A percentile compares a stretch with the other conserved stretches of the same genome.
phyloP scores from a whole-genome alignment of 2,888 invertebrate genomes.

The Callyntrura sp. region DNA sequence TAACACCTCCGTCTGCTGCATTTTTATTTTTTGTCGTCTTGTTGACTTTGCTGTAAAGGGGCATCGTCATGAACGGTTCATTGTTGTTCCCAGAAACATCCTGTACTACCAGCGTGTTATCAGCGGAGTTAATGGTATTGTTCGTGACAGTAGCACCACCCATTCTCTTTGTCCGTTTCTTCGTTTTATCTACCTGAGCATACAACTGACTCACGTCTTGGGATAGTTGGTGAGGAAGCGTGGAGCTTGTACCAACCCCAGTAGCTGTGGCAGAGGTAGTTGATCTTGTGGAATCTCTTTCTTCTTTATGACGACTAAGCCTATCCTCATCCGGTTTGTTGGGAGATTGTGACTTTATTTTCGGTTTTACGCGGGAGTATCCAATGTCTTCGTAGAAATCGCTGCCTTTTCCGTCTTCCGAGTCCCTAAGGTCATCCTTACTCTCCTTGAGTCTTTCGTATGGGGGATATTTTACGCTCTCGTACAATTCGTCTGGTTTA shows the following conservation, averaged over 20 bases:
- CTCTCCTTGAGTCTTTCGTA: slow-evolving; percentile 83
- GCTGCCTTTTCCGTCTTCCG: slow-evolving; percentile 73
- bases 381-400: slow-evolving; percentile 83
- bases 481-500: slow-evolving; percentile 80
- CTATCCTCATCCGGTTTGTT: background rate
- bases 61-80: slow-evolving; percentile 59
- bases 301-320: background rate
- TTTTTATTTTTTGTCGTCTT: slow-evolving; percentile 56
- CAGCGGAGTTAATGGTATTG: background rate
- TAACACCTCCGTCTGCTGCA: background rate
- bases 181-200: slow-evolving; percentile 82
- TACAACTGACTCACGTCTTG: slow-evolving; percentile 81
- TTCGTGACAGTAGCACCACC: slow-evolving; percentile 12
- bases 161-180: slow-evolving; percentile 67
- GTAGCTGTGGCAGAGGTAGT: background rate
- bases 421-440: slow-evolving; percentile 78
- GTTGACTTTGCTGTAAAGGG: slow-evolving; percentile 69
- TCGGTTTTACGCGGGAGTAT: slow-evolving; percentile 79
- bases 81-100: slow-evolving; percentile 74
- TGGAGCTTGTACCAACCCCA: background rate
- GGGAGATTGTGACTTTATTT: slow-evolving; percentile 50
- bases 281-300: slow-evolving; percentile 9
- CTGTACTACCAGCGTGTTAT: slow-evolving; percentile 32
- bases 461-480: slow-evolving; percentile 83
- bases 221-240: background rate